Conservation (phyloP, 2,113 vertebrate species). For the Cavia aperea region DNA sequence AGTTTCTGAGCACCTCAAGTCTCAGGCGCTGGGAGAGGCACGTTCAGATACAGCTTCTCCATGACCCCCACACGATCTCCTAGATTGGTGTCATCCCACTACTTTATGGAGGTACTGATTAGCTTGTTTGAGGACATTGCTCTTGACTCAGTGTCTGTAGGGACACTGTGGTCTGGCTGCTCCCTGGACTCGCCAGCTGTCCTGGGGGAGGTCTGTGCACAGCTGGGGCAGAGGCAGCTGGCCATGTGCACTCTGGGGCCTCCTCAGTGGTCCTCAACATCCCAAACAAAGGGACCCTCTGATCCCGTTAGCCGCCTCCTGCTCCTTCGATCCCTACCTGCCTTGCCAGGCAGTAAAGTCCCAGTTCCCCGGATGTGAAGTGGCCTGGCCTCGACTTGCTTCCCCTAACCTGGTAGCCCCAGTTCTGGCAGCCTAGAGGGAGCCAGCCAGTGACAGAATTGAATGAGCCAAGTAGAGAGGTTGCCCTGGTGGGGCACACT, state of each 20-base stretch:
- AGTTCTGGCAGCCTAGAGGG: not conserved
- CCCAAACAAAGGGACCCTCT: not conserved
- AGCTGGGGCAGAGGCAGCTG: not conserved
- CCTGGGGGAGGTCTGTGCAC: not conserved
- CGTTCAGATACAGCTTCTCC: not conserved
- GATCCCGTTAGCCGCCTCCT: not conserved
- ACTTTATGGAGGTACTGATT: not conserved
- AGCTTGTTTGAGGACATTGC: not conserved
- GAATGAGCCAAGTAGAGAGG: not conserved
- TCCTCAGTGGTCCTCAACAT: not conserved
- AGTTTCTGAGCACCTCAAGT: not conserved
- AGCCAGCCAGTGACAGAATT: not conserved
- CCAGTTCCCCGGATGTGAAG: not conserved
- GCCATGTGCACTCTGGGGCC: rapidly evolving
- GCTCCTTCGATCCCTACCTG: not conserved
- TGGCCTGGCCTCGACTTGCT: not conserved
- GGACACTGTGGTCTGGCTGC: not conserved
- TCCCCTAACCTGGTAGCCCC: not conserved
- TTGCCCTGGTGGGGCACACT: not conserved
- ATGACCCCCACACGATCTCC: not conserved
- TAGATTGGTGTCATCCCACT: rapidly evolving
- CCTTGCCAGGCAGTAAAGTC: not conserved
- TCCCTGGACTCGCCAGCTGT: not conserved
- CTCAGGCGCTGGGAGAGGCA: not conserved
- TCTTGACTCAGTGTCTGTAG: not conserved